These are phyloP conservation scores for Leuciscus idus DNA, from an alignment of 2,113 vertebrate species.

Conservation along the genomic window DNA sequence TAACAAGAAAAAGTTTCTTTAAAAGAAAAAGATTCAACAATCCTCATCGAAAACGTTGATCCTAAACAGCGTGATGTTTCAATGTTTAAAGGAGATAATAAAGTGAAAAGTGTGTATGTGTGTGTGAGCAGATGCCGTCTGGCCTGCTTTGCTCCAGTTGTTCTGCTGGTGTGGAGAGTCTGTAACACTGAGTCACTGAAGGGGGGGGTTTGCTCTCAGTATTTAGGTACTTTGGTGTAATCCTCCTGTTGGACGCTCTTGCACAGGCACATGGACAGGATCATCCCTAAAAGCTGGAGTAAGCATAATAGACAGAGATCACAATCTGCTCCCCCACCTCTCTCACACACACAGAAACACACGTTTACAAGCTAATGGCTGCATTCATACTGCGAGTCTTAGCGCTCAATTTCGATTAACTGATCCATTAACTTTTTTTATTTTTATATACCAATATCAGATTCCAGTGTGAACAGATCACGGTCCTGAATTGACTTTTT, in stretches of 20 bases:
- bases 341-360: neutral
- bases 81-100: neutral
- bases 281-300: conserved; percentile 88
- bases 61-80: neutral
- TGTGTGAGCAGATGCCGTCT: neutral
- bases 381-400: no score
- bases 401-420: no score
- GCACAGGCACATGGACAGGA: conserved; percentile 92
- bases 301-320: conserved; percentile 30
- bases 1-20: neutral
- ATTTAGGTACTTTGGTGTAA: conserved; percentile 96
- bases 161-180: neutral
- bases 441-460: no score
- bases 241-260: conserved; percentile 89
- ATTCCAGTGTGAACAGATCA: no score
- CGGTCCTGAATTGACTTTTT: no score
- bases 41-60: neutral
- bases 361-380: neutral
- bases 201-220: conserved; percentile 73
- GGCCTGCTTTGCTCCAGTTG: neutral
- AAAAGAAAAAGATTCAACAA: neutral
- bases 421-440: no score
- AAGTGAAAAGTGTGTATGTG: neutral
- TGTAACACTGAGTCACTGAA: conserved; percentile 17
- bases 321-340: neutral